These are phyloP conservation scores for Latrodectus geometricus DNA, from an alignment of 1,140 invertebrate genomes.

Conservation along the genomic window DNA sequence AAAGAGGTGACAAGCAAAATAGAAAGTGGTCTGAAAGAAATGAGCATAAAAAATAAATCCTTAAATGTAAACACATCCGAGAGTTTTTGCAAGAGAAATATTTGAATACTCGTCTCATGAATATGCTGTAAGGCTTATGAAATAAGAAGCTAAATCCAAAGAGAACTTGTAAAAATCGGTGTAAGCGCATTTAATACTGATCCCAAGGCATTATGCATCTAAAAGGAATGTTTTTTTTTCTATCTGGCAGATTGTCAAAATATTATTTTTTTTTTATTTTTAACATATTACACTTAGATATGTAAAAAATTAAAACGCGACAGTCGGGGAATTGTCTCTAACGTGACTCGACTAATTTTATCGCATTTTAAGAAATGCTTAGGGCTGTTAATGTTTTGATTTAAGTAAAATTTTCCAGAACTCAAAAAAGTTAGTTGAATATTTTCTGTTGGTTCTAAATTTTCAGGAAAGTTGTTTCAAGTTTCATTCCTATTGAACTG, in stretches of 20 bases:
- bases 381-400: no score
- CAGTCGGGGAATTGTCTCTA: no score
- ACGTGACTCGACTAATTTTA: no score
- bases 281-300: no score
- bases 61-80: constrained; percentile 5
- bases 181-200: not conserved
- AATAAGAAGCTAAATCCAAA: constrained; percentile 14
- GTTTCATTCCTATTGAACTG: no score
- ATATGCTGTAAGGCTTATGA: not conserved
- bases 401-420: no score
- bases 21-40: not conserved
- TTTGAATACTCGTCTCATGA: constrained; percentile 12
- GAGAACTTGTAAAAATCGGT: constrained; percentile 6
- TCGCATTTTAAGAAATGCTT: no score
- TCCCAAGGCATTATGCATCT: not conserved
- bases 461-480: no score
- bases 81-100: constrained; percentile 17
- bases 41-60: not conserved
- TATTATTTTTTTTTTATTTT: not conserved
- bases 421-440: no score
- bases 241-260: not conserved
- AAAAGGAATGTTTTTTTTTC: not conserved
- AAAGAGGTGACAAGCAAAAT: not conserved
- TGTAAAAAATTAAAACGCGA: no score
- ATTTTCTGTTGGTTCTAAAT: no score